Evolutionary conservation across 1,140 invertebrate species (phyloP), one percentile per base, ranked within the genome.

Genomic region (Aphelenchoides avenae): DNA sequence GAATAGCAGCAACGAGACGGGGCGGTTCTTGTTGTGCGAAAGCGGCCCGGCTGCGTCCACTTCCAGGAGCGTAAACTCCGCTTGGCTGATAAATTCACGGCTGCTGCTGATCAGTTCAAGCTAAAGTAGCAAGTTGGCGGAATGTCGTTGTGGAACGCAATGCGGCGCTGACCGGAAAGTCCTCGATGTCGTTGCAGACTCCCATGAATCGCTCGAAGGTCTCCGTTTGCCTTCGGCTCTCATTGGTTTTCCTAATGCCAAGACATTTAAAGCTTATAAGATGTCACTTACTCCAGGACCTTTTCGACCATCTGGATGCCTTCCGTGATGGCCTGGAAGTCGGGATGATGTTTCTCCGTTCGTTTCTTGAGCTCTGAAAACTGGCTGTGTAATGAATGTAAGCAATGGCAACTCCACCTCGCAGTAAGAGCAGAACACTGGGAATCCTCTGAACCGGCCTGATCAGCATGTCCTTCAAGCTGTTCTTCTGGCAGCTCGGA

Each of bases 131-230:
- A 36, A 36, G 13, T 36, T 7, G 30, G 9, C 15, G 7, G 41
- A 15, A 26, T 26, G 9, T 26, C 18, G 7, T 7, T 11, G 18
- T 18, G 18, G 18, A 43, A 43, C 18, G 7, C 18, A 43, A 24
- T 4, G 13, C 34, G n/a, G 34, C 13, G n/a, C 15, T 53, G 13
- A 53, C 61, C 20, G 61, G 61, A 30, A 67, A 40, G 15, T 37
- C 27, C 13, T 64, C 61, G 36, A 64, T 64, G 18, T 64, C 54
- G 18, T 64, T 62, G 20, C 61, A 64, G 36, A 64, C 36, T 31
- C 48, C 41, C 36, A 64, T 5, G 30, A 57, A 61, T 24, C 51
- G 42, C n/a, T 46, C 30, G 22, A 49, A 66, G 11, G 37, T 39
- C 9, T 64, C 62, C 9, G 51, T 66, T 30, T 64, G 29, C 15